Conservation (phyloP, 92 coral and sea anemone genomes). For the Phenganax stokvisi region DNA sequence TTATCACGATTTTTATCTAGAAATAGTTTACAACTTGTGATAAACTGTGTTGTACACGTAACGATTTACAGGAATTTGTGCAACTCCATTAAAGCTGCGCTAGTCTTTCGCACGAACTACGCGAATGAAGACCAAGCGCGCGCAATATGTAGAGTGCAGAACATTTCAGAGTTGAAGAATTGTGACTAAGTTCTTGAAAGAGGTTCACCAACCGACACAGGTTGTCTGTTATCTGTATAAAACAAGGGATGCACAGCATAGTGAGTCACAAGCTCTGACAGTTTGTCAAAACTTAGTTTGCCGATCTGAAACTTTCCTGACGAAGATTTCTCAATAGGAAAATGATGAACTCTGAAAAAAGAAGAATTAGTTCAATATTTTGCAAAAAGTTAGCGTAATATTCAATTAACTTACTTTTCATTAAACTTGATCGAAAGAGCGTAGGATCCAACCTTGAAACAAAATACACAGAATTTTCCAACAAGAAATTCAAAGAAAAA, state of each 20-base stretch:
- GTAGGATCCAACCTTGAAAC: conserved; percentile 70
- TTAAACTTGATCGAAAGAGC: conserved; percentile 79
- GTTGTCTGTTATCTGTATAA: conserved; percentile 75
- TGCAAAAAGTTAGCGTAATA: not conserved
- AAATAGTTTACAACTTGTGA: too few relatives aligned
- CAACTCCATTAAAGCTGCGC: too few relatives aligned
- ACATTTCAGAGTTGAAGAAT: not conserved
- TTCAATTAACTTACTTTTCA: conserved; percentile 54
- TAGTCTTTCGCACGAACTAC: too few relatives aligned
- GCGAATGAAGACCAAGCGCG: too few relatives aligned
- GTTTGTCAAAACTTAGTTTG: conserved; percentile 72
- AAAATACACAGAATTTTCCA: not conserved
- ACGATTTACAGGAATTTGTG: too few relatives aligned
- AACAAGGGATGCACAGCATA: conserved; percentile 73
- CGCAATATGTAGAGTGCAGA: too few relatives aligned
- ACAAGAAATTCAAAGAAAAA: not conserved
- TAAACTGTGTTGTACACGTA: too few relatives aligned
- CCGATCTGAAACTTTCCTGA: conserved; percentile 84
- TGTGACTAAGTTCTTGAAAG: conserved; percentile 49
- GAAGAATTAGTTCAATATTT: not conserved
- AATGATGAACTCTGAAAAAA: conserved; percentile 81
- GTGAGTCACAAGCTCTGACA: conserved; percentile 68
- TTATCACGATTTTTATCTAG: too few relatives aligned
- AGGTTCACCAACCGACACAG: conserved; percentile 75
- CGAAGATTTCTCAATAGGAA: conserved; percentile 84